Conservation (phyloP, 2,113 vertebrate species). For the Eptesicus fuscus region DNA sequence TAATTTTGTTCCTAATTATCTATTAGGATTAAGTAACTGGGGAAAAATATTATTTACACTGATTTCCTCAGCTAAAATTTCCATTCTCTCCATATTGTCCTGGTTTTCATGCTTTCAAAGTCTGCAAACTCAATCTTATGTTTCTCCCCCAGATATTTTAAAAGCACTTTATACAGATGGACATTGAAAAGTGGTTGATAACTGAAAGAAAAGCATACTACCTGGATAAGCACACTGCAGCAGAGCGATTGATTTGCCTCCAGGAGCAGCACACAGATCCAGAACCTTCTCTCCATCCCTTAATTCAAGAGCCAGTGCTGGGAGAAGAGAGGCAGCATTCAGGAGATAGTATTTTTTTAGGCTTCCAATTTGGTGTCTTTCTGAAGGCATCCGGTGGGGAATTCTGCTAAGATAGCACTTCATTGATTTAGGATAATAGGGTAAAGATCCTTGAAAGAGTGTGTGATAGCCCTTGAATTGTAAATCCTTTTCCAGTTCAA, state of each 20-base stretch:
- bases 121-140: background rate
- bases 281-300: conserved; percentile 88
- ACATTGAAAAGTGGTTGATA: background rate
- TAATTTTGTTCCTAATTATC: background rate
- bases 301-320: conserved; percentile 90
- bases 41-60: background rate
- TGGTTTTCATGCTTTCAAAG: background rate
- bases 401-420: conserved; percentile 86
- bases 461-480: conserved; percentile 81
- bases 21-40: background rate
- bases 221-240: conserved; percentile 92
- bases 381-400: conserved; percentile 85
- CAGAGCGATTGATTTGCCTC: conserved; percentile 92
- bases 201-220: conserved; percentile 57
- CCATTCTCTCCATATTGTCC: background rate
- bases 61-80: background rate
- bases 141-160: background rate
- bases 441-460: conserved; percentile 76
- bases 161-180: background rate
- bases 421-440: conserved; percentile 74
- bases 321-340: conserved; percentile 93
- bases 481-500: conserved; percentile 82
- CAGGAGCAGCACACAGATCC: conserved; percentile 96
- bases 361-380: conserved; percentile 85
- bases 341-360: conserved; percentile 94